Percentiles rank a stretch among this genome's conserved stretches.
phyloP scores from a whole-genome alignment of 2,888 invertebrate species.

The Dynastes maya region DNA sequence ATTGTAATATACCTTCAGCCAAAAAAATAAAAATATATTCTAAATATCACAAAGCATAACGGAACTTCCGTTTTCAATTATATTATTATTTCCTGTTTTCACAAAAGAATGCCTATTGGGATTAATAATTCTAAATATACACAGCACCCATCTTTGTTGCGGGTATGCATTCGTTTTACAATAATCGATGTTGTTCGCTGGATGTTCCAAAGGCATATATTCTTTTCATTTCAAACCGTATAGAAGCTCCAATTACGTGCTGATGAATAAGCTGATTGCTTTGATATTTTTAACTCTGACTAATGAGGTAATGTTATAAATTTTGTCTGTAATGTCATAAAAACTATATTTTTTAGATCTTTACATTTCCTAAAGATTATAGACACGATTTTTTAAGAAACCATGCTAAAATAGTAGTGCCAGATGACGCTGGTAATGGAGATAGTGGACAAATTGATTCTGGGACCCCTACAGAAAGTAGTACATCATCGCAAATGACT shows the following conservation, averaged over 20 bases:
- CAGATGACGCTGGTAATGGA: neutral
- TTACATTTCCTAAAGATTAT: neutral
- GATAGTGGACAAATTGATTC: neutral
- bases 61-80: too few relatives aligned
- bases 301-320: neutral
- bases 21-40: too few relatives aligned
- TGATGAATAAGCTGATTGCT: neutral
- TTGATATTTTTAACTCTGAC: neutral
- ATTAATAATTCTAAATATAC: too few relatives aligned
- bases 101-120: too few relatives aligned
- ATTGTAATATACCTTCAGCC: too few relatives aligned
- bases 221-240: neutral
- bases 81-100: too few relatives aligned
- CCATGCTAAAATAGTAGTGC: neutral
- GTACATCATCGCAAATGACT: neutral
- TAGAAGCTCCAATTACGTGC: neutral
- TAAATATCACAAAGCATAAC: too few relatives aligned
- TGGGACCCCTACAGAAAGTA: neutral
- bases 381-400: neutral
- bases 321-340: neutral
- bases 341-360: neutral
- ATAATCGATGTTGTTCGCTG: too few relatives aligned
- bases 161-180: too few relatives aligned
- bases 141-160: too few relatives aligned
- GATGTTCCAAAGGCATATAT: neutral